Conservation (phyloP, 2,888 invertebrate species). For the Atrina japonica region DNA sequence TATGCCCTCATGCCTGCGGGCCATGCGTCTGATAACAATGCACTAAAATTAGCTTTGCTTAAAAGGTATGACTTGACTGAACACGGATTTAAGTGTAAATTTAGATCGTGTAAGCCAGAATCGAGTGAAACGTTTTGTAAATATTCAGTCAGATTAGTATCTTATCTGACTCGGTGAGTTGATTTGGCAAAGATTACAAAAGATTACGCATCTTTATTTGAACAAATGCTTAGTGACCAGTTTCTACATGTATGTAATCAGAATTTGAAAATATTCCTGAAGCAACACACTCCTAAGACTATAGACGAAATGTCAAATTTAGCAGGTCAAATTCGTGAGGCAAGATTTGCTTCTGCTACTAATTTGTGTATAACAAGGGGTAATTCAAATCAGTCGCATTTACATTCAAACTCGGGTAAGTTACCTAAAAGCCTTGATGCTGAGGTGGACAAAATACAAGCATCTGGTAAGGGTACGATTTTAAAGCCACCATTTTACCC, state of each 20-base stretch:
- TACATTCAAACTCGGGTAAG: background rate
- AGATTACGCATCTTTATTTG: background rate
- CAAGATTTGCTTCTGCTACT: too few relatives aligned
- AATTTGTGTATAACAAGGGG: too few relatives aligned
- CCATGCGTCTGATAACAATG: slow-evolving; percentile 23
- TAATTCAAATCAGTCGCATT: too few relatives aligned
- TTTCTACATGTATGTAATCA: slow-evolving; percentile 9
- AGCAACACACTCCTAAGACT: slow-evolving; percentile 3
- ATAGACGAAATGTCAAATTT: slow-evolving; percentile 12
- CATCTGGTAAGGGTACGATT: too few relatives aligned
- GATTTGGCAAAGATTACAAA: slow-evolving; percentile 4
- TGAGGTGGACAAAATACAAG: too few relatives aligned
- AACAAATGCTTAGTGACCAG: slow-evolving; percentile 25
- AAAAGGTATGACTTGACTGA: slow-evolving; percentile 12
- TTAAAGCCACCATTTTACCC: background rate
- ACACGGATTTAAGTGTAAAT: slow-evolving; percentile 14
- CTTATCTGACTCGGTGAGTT: slow-evolving; percentile 29
- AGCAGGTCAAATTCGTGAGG: slow-evolving; percentile 11
- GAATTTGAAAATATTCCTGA: slow-evolving; percentile 10
- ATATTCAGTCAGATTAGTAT: slow-evolving; percentile 24
- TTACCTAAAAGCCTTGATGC: background rate
- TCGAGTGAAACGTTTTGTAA: slow-evolving; percentile 25
- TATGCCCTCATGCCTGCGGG: slow-evolving; percentile 15
- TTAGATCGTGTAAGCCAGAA: too few relatives aligned
- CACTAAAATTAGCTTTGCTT: slow-evolving; percentile 18